Base-by-base conservation (phyloP, 2,888 invertebrate species). In the Thumatha senex region DNA sequence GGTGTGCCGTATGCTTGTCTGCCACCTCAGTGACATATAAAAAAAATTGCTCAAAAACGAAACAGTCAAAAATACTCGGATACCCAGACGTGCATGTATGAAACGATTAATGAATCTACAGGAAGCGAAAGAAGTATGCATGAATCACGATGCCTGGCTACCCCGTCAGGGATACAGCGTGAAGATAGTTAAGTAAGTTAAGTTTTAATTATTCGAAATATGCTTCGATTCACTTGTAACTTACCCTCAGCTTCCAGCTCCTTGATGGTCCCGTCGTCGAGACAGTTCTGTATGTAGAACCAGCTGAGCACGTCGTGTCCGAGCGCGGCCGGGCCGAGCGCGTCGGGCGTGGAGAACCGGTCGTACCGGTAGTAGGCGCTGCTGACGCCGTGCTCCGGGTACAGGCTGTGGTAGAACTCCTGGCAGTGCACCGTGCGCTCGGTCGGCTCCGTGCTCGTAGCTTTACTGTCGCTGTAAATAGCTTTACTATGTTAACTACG, bases 401-500 rank as follows among this genome's bases (percentile, higher is more conserved):
- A 86, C 44, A 90, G 63, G 0, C 76, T 68, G 31, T 70, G 78
- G 75, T 90, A 90, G 80, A 87, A 89, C 78, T 89, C 88, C 38
- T 74, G 84, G 54, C 78, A 77, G 61, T 79, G 73, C 0, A 74
- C 66, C 0, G 67, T 53, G 24, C 70, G 71, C 5, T 77, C 73
- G 0, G 55, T 40, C 0, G 55, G 14, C 12, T 78, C 78, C 1
- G 57, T 9, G 0, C 61, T 14, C 0, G 61, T 18, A 0, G 58
- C 14, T 48, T 71, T 75, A n/a, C 33, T 53, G 18, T 76, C 73
- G 12, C 76, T 78, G 51, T 1, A 24, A 24, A 24, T 24, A 2
- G 18, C 18, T 24, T 24, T n/a, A n/a, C n/a, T n/a, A n/a, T n/a
- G n/a, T n/a, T n/a, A n/a, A n/a, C n/a, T n/a, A n/a, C n/a, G n/a